Conservation (phyloP, 1,140 invertebrate species). For the Leptoteleia sp. region DNA sequence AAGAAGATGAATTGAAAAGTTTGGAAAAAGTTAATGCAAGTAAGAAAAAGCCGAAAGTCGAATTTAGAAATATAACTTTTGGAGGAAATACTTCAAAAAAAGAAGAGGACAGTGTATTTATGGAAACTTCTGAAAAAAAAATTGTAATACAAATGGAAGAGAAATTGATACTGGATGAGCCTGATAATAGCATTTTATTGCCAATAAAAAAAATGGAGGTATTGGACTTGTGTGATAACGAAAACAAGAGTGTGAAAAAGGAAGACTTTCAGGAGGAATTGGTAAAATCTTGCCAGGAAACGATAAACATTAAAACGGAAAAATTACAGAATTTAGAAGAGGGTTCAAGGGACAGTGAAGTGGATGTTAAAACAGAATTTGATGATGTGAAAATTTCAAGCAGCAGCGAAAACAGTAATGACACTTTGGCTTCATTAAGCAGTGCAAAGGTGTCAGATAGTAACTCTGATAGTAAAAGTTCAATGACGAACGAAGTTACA, state of each 20-base stretch:
- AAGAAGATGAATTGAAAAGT: conserved; percentile 37
- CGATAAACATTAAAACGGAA: conserved; percentile 12
- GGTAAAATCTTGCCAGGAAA: conserved; percentile 1
- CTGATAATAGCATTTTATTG: conserved; percentile 5
- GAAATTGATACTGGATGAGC: conserved; percentile 15
- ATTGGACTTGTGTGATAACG: conserved; percentile 22
- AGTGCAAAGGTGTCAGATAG: conserved; percentile 71
- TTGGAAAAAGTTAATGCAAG: conserved; percentile 25
- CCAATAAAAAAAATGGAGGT: conserved; percentile 50
- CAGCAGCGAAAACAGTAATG: conserved; percentile 79
- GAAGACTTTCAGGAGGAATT: conserved; percentile 46
- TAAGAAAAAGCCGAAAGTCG: conserved; percentile 12
- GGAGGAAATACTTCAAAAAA: conserved; percentile 6
- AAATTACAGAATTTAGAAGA: conserved; percentile 67
- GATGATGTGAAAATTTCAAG: conserved; percentile 78
- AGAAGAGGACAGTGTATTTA: not conserved
- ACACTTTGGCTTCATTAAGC: conserved; percentile 71
- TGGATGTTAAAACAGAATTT: conserved; percentile 72
- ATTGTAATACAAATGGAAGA: conserved; percentile 29
- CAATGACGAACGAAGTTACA: conserved; percentile 72
- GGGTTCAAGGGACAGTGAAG: conserved; percentile 73
- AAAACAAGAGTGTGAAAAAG: conserved; percentile 44
- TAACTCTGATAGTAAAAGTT: conserved; percentile 68
- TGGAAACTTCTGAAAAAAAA: conserved; percentile 4
- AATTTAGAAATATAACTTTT: not conserved